A percentile compares a stretch with the other conserved stretches of the same genome.
Conservation (phyloP, 1,140 invertebrate genomes). For the Formica selysi region DNA sequence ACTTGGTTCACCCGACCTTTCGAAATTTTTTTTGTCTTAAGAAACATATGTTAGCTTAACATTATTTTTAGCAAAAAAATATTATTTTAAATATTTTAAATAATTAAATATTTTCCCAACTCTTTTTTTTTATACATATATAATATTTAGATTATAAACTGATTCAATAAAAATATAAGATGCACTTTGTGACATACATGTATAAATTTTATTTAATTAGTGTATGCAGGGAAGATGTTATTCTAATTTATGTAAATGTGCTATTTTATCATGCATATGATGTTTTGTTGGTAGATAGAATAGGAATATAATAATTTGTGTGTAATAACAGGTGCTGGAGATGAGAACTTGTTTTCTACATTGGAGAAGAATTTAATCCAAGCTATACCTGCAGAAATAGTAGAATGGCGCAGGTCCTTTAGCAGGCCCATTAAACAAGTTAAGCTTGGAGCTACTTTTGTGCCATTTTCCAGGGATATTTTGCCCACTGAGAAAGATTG, state of each 20-base stretch:
- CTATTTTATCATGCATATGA: not conserved
- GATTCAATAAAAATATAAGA: not conserved
- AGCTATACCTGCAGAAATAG: slow-evolving; percentile 93
- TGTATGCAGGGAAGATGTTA: slow-evolving; percentile 50
- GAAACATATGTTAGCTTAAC: slow-evolving; percentile 67
- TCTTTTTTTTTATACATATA: not conserved
- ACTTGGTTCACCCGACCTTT: not conserved
- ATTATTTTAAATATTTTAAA: not conserved
- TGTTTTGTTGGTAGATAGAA: no score
- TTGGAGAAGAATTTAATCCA: slow-evolving; percentile 92
- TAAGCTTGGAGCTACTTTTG: slow-evolving; percentile 93
- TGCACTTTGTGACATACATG: not conserved
- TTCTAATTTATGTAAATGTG: slow-evolving; percentile 8
- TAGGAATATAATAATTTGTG: slow-evolving; percentile 27
- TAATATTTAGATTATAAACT: not conserved
- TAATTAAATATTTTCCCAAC: not conserved
- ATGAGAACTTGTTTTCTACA: slow-evolving; percentile 94
- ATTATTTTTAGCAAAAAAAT: not conserved
- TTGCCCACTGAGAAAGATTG: slow-evolving; percentile 90
- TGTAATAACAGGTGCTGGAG: slow-evolving; percentile 92
- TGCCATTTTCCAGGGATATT: slow-evolving; percentile 92
- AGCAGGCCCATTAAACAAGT: slow-evolving; percentile 94
- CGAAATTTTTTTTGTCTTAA: not conserved
- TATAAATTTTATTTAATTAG: slow-evolving; percentile 45
- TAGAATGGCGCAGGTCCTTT: slow-evolving; percentile 96